A percentile compares a stretch with the other conserved stretches of the same genome.
These are phyloP conservation scores for Drosophila melanogaster DNA, from an alignment of 1,140 invertebrate species.

Conservation along the genomic window DNA sequence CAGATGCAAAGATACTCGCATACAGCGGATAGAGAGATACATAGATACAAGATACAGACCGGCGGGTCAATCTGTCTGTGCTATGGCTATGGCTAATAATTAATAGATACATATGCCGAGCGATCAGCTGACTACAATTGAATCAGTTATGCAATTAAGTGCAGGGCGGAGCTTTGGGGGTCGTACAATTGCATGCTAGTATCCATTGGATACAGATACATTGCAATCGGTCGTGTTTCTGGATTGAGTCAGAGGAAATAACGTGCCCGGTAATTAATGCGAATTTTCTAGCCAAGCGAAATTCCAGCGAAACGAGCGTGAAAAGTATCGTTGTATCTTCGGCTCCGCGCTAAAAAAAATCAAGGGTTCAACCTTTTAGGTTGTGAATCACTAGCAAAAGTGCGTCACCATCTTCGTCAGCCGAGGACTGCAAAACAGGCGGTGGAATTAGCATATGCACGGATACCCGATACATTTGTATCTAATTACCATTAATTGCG, in stretches of 20 bases:
- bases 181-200: constrained; percentile 27
- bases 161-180: constrained; percentile 15
- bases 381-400: constrained; percentile 24
- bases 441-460: constrained; percentile 26
- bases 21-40: constrained; percentile 3
- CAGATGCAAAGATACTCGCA: constrained; percentile 19
- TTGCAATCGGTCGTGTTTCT: background rate
- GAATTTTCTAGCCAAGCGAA: constrained; percentile 14
- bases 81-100: constrained; percentile 16
- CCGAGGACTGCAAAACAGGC: constrained; percentile 20
- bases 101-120: constrained; percentile 32
- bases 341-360: background rate
- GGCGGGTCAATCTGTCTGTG: background rate
- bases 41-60: background rate
- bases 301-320: constrained; percentile 14
- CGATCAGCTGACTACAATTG: constrained; percentile 37
- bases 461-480: constrained; percentile 57
- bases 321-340: background rate
- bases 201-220: constrained; percentile 17
- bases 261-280: constrained; percentile 20
- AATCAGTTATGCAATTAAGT: constrained; percentile 44
- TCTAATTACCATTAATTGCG: constrained; percentile 49
- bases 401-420: constrained; percentile 30
- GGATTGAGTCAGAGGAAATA: constrained; percentile 18
- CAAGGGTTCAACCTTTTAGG: background rate